These are phyloP conservation scores for Orthonychiurus folsomi DNA, from an alignment of 2,888 invertebrate genomes.

Conservation along the genomic window DNA sequence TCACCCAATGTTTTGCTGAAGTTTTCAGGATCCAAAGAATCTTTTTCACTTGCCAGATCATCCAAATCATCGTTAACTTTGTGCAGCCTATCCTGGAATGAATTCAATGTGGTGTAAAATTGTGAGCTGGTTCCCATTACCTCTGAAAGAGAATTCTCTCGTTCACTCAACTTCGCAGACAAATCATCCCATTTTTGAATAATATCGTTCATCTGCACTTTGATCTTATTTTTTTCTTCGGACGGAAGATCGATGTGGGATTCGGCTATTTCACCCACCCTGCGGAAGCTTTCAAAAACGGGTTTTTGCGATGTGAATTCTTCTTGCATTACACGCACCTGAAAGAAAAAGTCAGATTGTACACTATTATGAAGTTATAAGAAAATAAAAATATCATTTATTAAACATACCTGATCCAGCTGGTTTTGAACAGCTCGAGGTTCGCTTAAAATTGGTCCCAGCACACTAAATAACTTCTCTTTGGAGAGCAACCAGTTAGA, in stretches of 20 bases:
- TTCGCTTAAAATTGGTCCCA: background rate
- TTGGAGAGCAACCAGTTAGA: background rate
- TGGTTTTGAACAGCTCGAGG: background rate
- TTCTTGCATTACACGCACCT: background rate
- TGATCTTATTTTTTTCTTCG: conserved; percentile 70
- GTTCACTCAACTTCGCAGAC: conserved; percentile 69
- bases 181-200: conserved; percentile 77
- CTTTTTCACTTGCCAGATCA: background rate
- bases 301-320: background rate
- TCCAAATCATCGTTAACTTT: conserved; percentile 4
- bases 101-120: conserved; percentile 52
- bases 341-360: too few relatives aligned
- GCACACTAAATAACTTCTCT: background rate
- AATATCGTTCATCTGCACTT: conserved; percentile 75
- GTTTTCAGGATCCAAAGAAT: background rate
- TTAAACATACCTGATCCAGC: background rate
- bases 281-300: background rate
- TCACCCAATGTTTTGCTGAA: background rate
- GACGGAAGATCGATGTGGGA: conserved; percentile 62
- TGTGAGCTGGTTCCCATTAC: background rate
- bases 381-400: too few relatives aligned
- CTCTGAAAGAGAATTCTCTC: conserved; percentile 44
- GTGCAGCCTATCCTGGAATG: conserved; percentile 73
- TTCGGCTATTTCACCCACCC: background rate
- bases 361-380: too few relatives aligned